A percentile compares a stretch with the other conserved stretches of the same genome.
phyloP scores from a whole-genome alignment of 2,888 invertebrate species.

The Synergus itoensis region DNA sequence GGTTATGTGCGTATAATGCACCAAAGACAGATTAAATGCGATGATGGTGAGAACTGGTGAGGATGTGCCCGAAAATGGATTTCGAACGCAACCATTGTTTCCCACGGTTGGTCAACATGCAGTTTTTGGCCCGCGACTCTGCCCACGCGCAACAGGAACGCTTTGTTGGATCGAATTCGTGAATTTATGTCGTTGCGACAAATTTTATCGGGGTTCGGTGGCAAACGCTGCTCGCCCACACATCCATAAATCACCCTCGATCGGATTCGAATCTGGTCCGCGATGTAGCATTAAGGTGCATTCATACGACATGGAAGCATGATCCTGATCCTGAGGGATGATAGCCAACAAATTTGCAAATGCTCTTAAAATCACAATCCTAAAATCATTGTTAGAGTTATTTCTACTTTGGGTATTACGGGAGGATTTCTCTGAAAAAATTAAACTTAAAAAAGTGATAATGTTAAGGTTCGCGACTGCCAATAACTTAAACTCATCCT shows the following conservation, averaged over 20 bases:
- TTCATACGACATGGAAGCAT: constrained; percentile 38
- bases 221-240: constrained; percentile 76
- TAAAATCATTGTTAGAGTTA: background rate
- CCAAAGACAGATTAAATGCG: background rate
- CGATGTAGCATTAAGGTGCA: constrained; percentile 52
- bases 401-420: background rate
- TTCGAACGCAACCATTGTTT: constrained; percentile 46
- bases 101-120: constrained; percentile 56
- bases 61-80: constrained; percentile 14
- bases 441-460: background rate
- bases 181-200: constrained; percentile 76
- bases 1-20: background rate
- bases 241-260: constrained; percentile 72
- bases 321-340: background rate
- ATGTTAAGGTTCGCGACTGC: background rate
- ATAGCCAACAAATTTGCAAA: background rate
- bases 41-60: constrained; percentile 17
- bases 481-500: constrained; percentile 11
- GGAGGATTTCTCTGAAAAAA: background rate
- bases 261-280: constrained; percentile 63
- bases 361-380: background rate
- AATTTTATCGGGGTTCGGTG: constrained; percentile 78
- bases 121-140: constrained; percentile 55
- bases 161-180: constrained; percentile 68
- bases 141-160: constrained; percentile 67